A percentile compares a stretch with the other conserved stretches of the same genome.
phyloP scores from a whole-genome alignment of 2,113 vertebrate species.

The Orycteropus afer region DNA sequence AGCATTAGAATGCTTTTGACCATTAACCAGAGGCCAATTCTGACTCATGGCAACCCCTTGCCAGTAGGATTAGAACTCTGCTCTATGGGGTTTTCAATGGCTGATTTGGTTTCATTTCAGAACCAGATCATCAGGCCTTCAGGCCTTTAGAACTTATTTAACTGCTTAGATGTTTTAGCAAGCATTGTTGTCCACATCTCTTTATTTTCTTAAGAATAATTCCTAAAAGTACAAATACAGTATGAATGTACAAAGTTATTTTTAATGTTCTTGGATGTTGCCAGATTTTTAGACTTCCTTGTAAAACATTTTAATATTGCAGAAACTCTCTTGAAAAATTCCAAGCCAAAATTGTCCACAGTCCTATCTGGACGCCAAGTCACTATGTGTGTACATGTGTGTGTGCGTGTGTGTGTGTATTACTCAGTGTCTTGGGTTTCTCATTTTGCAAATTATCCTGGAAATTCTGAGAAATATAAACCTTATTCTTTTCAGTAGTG shows the following conservation, averaged over 20 bases:
- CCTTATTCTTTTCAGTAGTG: conserved; percentile 3
- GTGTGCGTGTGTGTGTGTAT: too few relatives aligned
- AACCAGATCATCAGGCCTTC: too few relatives aligned
- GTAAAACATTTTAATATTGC: background rate
- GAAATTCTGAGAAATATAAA: background rate
- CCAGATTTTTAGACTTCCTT: background rate
- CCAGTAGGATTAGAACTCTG: too few relatives aligned
- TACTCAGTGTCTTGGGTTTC: background rate
- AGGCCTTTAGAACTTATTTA: background rate
- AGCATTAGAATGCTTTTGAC: too few relatives aligned
- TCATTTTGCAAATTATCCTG: conserved; percentile 41
- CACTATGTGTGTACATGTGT: background rate
- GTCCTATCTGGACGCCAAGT: background rate
- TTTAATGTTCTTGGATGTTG: background rate
- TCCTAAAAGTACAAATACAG: background rate
- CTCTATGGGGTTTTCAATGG: too few relatives aligned
- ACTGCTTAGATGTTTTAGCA: background rate
- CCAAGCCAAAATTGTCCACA: background rate
- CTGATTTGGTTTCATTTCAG: too few relatives aligned
- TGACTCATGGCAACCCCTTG: too few relatives aligned
- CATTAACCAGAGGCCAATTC: too few relatives aligned
- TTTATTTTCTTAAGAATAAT: conserved; percentile 51
- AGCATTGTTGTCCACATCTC: background rate
- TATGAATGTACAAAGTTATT: background rate
- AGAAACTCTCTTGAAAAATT: conserved; percentile 27